phyloP scores from a whole-genome alignment of 1,140 invertebrate genomes.

The Ceratosolen fusciceps region DNA sequence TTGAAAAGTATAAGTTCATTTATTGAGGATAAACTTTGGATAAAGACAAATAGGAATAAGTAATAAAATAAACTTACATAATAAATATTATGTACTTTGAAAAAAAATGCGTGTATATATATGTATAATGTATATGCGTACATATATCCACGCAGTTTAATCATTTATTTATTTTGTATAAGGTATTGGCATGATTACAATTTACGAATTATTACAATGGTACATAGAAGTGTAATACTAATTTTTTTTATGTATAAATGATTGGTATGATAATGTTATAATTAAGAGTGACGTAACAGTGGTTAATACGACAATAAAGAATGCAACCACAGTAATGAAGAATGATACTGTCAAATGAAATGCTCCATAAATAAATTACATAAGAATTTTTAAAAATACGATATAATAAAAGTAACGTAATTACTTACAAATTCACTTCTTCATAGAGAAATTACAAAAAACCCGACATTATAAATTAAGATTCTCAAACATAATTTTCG shows the following conservation, averaged over 20 bases:
- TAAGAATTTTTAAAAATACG: conserved; percentile 28
- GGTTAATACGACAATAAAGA: conserved; percentile 39
- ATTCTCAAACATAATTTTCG: not conserved
- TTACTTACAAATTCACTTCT: conserved; percentile 34
- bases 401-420: conserved; percentile 22
- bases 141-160: conserved; percentile 22
- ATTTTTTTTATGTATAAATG: conserved; percentile 46
- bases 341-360: conserved; percentile 35
- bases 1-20: no score
- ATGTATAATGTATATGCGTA: no score
- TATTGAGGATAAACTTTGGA: no score
- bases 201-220: conserved; percentile 48
- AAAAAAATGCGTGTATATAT: no score
- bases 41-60: no score
- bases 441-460: conserved; percentile 40
- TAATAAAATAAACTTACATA: no score
- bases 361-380: conserved; percentile 44
- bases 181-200: conserved; percentile 50
- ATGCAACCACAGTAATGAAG: conserved; percentile 45
- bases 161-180: conserved; percentile 47
- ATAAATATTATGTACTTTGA: no score
- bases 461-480: not conserved
- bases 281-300: conserved; percentile 36
- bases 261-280: conserved; percentile 41
- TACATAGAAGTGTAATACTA: conserved; percentile 49